phyloP scores from a whole-genome alignment of 1,140 invertebrate genomes.

The Anthonomus grandis region DNA sequence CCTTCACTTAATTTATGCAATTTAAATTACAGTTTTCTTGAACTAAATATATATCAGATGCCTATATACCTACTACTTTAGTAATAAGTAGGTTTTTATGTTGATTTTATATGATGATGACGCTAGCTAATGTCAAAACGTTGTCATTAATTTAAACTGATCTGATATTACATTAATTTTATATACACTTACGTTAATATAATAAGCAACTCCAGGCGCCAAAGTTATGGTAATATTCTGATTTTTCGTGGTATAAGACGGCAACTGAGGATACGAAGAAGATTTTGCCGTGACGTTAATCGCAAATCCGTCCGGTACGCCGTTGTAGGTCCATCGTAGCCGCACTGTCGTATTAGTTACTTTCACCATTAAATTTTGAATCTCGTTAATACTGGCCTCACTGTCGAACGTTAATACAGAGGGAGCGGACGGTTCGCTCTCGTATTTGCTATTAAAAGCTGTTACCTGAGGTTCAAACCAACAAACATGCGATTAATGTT shows the following conservation, averaged over 20 bases:
- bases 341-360: slow-evolving; percentile 52
- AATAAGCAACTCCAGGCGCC: slow-evolving; percentile 52
- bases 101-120: too few relatives aligned
- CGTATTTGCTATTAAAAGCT: slow-evolving; percentile 59
- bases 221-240: slow-evolving; percentile 53
- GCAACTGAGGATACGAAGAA: slow-evolving; percentile 52
- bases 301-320: slow-evolving; percentile 62
- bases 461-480: slow-evolving; percentile 53
- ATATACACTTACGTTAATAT: slow-evolving; percentile 41
- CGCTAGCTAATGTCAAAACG: too few relatives aligned
- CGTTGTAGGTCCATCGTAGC: slow-evolving; percentile 59
- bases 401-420: slow-evolving; percentile 59
- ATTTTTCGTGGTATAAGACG: slow-evolving; percentile 41
- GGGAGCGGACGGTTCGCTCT: slow-evolving; percentile 58
- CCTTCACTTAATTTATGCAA: too few relatives aligned
- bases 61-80: too few relatives aligned
- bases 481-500: background rate
- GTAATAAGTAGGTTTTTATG: too few relatives aligned
- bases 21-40: too few relatives aligned
- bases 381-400: slow-evolving; percentile 58
- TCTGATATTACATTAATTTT: too few relatives aligned
- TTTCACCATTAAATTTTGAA: slow-evolving; percentile 54
- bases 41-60: too few relatives aligned
- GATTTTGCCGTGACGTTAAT: slow-evolving; percentile 52
- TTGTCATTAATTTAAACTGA: too few relatives aligned